Percentiles rank a stretch among this genome's conserved stretches.
Evolutionary conservation across 53 echinoderm and acorn worm species (phyloP).

Genomic region (Arbacia lixula): DNA sequence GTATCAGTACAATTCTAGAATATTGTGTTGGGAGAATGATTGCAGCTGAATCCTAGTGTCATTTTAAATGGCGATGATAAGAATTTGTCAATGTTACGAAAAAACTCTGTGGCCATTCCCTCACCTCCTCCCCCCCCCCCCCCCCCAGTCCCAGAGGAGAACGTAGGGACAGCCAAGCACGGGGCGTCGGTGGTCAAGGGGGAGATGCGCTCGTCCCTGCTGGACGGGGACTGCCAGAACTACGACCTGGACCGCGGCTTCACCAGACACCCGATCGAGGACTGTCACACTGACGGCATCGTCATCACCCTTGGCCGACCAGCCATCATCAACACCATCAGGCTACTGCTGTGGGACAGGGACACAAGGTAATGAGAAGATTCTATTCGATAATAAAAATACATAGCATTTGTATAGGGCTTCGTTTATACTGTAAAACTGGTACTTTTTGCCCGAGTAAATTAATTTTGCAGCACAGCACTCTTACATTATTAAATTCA

Average conservation of each 20-base stretch:
- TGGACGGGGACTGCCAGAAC: constrained; percentile 93
- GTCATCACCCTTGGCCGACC: constrained; percentile 96
- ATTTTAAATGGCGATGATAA: too few species aligned
- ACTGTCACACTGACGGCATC: constrained; percentile 79
- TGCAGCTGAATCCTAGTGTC: too few species aligned
- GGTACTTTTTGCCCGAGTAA: too few species aligned
- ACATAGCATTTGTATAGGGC: too few species aligned
- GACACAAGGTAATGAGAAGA: constrained; percentile 79
- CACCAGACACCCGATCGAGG: constrained; percentile 97
- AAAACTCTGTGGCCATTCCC: too few species aligned
- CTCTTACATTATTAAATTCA: too few species aligned
- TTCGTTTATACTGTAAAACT: too few species aligned
- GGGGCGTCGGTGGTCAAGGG: constrained; percentile 87
- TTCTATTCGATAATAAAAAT: neutral
- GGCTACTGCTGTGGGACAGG: constrained; percentile 90
- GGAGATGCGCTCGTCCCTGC: constrained; percentile 87
- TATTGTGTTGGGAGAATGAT: too few species aligned
- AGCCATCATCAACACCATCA: constrained; percentile 91
- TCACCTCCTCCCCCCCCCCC: neutral
- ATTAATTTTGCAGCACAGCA: too few species aligned
- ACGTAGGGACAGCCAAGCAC: constrained; percentile 79
- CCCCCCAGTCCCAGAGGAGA: constrained; percentile 85
- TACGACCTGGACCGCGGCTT: constrained; percentile 98
- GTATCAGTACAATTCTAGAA: too few species aligned
- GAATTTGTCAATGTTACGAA: too few species aligned